A percentile compares a stretch with the other conserved stretches of the same genome.
Evolutionary conservation across 1,140 invertebrate species (phyloP).

Genomic region (Drosophila biarmipes): DNA sequence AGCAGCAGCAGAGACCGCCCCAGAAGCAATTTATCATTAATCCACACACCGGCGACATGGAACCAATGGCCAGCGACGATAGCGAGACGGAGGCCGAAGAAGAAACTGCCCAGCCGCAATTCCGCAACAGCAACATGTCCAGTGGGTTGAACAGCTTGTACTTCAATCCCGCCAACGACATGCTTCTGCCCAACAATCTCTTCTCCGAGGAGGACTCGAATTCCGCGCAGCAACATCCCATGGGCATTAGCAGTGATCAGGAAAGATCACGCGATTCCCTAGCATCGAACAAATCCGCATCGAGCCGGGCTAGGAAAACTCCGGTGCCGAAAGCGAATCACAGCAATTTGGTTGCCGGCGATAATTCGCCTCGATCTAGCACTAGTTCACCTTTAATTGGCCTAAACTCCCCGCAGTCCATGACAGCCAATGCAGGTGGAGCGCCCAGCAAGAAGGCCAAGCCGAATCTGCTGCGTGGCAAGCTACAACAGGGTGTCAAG

Average conservation of each 20-base stretch:
- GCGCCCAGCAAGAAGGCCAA: conserved; percentile 65
- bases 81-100: conserved; percentile 84
- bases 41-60: conserved; percentile 93
- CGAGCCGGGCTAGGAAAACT: conserved; percentile 68
- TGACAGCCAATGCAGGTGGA: conserved; percentile 1
- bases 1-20: conserved; percentile 71
- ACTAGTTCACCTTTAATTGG: conserved; percentile 66
- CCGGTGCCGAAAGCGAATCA: conserved; percentile 54
- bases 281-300: conserved; percentile 74
- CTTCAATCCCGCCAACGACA: conserved; percentile 85
- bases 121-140: conserved; percentile 49
- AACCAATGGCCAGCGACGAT: conserved; percentile 90
- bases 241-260: conserved; percentile 86
- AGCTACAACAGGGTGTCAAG: conserved; percentile 80
- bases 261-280: conserved; percentile 78
- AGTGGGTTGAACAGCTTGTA: conserved; percentile 67
- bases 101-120: conserved; percentile 68
- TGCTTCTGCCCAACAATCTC: conserved; percentile 86
- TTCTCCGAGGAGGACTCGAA: conserved; percentile 86
- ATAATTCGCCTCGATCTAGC: conserved; percentile 61
- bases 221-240: conserved; percentile 73
- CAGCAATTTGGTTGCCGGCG: conserved; percentile 28
- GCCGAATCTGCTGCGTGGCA: conserved; percentile 74
- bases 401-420: conserved; percentile 30
- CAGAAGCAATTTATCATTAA: conserved; percentile 93